Conservation (phyloP, 2,113 vertebrate species). For the Speoplatyrhinus poulsoni region DNA sequence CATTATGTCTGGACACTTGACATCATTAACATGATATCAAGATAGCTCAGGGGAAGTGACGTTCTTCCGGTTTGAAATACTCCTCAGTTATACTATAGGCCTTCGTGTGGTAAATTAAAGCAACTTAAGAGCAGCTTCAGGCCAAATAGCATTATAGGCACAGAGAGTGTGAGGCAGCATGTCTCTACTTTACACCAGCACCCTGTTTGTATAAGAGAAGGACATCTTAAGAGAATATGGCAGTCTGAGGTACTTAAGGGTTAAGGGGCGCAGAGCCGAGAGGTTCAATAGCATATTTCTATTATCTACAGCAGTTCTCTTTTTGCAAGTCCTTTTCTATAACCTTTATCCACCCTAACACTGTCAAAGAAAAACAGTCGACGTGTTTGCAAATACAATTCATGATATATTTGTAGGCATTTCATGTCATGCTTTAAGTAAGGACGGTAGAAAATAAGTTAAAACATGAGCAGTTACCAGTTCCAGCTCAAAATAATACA, state of each 20-base stretch:
- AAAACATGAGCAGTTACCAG: not conserved
- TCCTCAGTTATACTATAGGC: conserved; percentile 50
- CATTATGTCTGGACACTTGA: conserved; percentile 33
- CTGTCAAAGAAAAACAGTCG: conserved; percentile 39
- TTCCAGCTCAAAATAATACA: not conserved
- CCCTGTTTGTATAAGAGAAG: conserved; percentile 28
- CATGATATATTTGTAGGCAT: conserved; percentile 14
- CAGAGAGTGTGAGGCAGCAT: conserved; percentile 63
- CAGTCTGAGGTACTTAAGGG: conserved; percentile 65
- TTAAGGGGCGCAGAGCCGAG: conserved; percentile 26
- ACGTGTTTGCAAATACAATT: conserved; percentile 25
- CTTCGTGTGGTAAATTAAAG: conserved; percentile 44
- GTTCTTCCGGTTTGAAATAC: not conserved
- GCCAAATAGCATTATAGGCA: conserved; percentile 70
- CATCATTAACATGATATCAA: conserved; percentile 39
- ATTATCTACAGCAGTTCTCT: conserved; percentile 19
- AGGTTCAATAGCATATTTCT: conserved; percentile 22
- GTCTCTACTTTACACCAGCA: conserved; percentile 49
- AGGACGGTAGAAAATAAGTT: not conserved
- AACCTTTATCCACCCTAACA: conserved; percentile 11
- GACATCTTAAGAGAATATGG: conserved; percentile 37
- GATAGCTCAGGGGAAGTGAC: conserved; percentile 48
- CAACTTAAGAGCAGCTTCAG: conserved; percentile 47
- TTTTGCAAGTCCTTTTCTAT: not conserved
- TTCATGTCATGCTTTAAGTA: not conserved